Base-by-base conservation (phyloP, 2,797 vertebrate genomes). In the Garrulus glandarius region DNA sequence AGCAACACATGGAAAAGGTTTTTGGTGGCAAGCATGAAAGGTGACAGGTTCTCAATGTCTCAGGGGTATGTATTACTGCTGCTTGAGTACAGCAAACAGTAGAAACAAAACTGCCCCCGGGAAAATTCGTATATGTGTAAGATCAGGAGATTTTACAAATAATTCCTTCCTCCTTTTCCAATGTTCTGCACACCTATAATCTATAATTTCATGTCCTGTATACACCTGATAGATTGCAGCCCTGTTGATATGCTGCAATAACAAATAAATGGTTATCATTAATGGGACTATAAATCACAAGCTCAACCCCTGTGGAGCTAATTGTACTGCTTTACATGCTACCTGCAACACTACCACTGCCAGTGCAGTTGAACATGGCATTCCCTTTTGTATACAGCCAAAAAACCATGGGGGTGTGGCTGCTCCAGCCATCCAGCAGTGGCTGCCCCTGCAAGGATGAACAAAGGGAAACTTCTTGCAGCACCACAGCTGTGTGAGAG, bases 121-220 rank as follows among this genome's bases (percentile, higher is more conserved):
- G 69, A 75, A 90, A 74, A 87, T 49, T 8, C 1, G 4, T 64
- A 9, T 5, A 37, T 0, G 5, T 23, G 30, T 68, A 87, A 39
- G 16, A 82, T 74, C 26, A 56, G 67, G 29, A 89, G 36, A 91
- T 77, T 92, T 91, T 61, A 83, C 57, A 84, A 88, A 65, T 84
- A 27, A 68, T 63, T 84, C 34, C 57, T 44, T 57, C 52, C 16
- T 74, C 78, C 61, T 61, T 75, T 85, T 83, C 55, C 56, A 65
- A 55, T 68, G 77, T 88, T 71, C 88, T 74, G 67, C 50, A 65
- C 52, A 52, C 34, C 26, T 41, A 12, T 67, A 34, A 83, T 88
- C 79, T 64, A 37, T 77, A 87, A 83, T 92, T 90, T 77, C 43
- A 57, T 0, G 5, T 81, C 74, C 69, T 44, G 24, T 11, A 30